A percentile compares a stretch with the other conserved stretches of the same genome.
Conservation (phyloP, 1,140 invertebrate species). For the Trachymyrmex cornetzi region DNA sequence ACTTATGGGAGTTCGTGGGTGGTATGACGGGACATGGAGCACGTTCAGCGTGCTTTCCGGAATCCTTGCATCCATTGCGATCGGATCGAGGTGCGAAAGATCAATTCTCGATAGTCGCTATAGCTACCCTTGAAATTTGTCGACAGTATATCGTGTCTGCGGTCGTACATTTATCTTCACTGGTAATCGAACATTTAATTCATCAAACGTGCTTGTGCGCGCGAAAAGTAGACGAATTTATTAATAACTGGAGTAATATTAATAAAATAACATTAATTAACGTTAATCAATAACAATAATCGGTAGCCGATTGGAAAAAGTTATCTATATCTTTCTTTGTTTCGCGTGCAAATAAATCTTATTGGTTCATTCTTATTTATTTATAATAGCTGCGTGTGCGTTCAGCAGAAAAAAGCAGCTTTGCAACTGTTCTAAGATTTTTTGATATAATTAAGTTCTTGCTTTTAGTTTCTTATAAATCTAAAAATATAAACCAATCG, state of each 20-base stretch:
- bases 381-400: too few species aligned
- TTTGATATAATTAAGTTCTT: neutral
- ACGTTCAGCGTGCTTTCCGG: conserved; percentile 79
- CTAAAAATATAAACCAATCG: too few species aligned
- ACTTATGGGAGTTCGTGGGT: conserved; percentile 86
- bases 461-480: too few species aligned
- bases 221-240: neutral
- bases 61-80: conserved; percentile 72
- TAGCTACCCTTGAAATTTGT: conserved; percentile 46
- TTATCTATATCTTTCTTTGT: too few species aligned
- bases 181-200: neutral
- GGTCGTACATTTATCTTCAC: neutral
- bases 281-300: too few species aligned
- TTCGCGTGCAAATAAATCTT: too few species aligned
- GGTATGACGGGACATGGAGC: conserved; percentile 79
- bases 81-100: conserved; percentile 57
- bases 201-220: neutral
- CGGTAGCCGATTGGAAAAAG: too few species aligned
- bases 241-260: neutral
- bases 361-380: too few species aligned
- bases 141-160: neutral
- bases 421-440: neutral
- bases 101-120: conserved; percentile 67
- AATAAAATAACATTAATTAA: neutral
- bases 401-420: too few species aligned